Base-by-base conservation (phyloP, 2,113 vertebrate genomes). In the Crotalus viridis region DNA sequence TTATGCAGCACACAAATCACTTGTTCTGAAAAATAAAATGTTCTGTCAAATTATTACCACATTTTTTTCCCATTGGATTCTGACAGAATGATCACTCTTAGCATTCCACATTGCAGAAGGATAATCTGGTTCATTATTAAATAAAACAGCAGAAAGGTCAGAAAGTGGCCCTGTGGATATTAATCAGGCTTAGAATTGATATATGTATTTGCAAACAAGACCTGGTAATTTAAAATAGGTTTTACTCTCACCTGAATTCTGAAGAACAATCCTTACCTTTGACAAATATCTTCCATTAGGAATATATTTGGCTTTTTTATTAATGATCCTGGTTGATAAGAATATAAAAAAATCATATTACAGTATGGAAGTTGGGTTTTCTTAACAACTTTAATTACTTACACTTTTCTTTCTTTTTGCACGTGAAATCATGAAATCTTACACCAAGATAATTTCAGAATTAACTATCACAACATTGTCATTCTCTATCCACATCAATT, bases 1-100 rank as follows among this genome's bases (percentile, higher is more conserved):
- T 4, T 92, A 6, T 93, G 89, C 94, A 57, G 43, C 93, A 93
- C 51, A 92, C 46, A 92, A 69, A 92, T 8, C 6, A 95, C 87
- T 94, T 52, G 8, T 93, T 94, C 86, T 94, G 86, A 89, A 96
- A 51, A 96, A 94, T 43, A 95, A 81, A 93, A 93, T 89, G 64
- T 56, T 39, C 89, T 89, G 56, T 88, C 28, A 89, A 89, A 89
- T 59, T 59, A 52, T 91, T 59, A 33, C 28, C 28, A 10, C 81
- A 19, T 85, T 46, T 54, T 91, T 88, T 85, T 13, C 13, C 52
- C 64, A 57, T 88, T 81, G n/a, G 52, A 57, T 87, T 91, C 54
- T 91, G 28, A 61, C 43, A 86, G 26, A 13, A 74, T 88, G 88
- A 59, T 81, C 43, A 39, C 54, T 48, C 22, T 46, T 7, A 22